Evolutionary conservation across 2,888 invertebrate species (phyloP).

Genomic region (Dasysyrphus tricinctus): DNA sequence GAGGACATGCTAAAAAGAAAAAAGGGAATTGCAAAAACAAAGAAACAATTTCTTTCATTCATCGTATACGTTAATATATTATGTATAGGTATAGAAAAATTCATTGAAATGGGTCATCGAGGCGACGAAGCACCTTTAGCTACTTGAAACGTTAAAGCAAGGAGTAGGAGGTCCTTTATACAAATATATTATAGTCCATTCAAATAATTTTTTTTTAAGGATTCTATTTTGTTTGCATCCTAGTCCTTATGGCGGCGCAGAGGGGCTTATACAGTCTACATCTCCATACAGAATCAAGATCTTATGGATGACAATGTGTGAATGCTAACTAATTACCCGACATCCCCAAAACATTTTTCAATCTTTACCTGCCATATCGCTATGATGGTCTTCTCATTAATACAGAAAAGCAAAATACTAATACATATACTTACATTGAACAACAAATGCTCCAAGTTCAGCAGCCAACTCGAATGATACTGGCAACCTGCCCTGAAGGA

Average conservation of each 20-base stretch:
- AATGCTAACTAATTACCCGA: background rate
- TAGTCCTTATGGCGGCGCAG: background rate
- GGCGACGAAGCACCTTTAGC: constrained; percentile 26
- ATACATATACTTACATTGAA: constrained; percentile 95
- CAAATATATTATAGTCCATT: background rate
- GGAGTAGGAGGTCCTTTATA: background rate
- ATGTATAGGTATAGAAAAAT: background rate
- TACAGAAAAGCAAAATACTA: constrained; percentile 77
- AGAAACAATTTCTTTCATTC: constrained; percentile 29
- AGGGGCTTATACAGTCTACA: background rate
- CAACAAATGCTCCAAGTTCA: constrained; percentile 95
- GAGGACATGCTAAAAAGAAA: constrained; percentile 3
- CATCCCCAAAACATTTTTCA: background rate
- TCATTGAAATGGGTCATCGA: constrained; percentile 34
- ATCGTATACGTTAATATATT: background rate
- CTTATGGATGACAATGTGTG: background rate
- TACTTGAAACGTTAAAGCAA: background rate
- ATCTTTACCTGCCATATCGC: background rate
- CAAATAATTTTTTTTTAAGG: background rate
- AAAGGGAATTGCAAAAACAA: constrained; percentile 1
- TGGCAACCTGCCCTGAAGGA: constrained; percentile 95
- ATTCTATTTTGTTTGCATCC: background rate
- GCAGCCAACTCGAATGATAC: constrained; percentile 95
- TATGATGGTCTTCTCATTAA: background rate
- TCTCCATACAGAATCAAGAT: background rate